Percentiles rank a stretch among this genome's conserved stretches.
These are phyloP conservation scores for Drosophila takahashii DNA, from an alignment of 1,140 invertebrate genomes.

Conservation along the genomic window DNA sequence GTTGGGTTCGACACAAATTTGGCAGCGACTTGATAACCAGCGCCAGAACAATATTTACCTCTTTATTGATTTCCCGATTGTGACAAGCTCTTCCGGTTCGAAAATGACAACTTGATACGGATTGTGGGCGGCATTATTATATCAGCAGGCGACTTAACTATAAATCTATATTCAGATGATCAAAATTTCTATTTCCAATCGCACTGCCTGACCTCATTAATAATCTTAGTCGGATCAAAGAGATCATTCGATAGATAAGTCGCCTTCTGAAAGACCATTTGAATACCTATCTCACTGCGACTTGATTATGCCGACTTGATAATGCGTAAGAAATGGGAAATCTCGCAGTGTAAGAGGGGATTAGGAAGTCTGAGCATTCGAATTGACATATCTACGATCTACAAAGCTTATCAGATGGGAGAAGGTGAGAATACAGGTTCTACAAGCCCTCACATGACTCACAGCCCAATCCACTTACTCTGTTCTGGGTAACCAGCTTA, in stretches of 20 bases:
- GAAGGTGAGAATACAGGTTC: constrained; percentile 47
- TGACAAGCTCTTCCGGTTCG: constrained; percentile 51
- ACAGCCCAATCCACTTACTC: constrained; percentile 26
- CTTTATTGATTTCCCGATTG: constrained; percentile 27
- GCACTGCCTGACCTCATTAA: constrained; percentile 2
- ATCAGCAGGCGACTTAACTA: constrained; percentile 12
- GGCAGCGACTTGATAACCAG: constrained; percentile 16
- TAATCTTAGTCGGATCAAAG: constrained; percentile 31
- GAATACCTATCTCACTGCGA: constrained; percentile 28
- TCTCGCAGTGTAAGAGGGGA: constrained; percentile 63
- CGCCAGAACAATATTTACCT: constrained; percentile 21
- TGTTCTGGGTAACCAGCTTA: constrained; percentile 37
- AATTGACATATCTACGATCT: constrained; percentile 64
- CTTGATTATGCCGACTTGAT: constrained; percentile 6
- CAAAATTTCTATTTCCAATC: constrained; percentile 5
- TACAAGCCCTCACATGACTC: constrained; percentile 35
- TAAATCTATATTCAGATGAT: constrained; percentile 1
- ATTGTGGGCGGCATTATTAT: constrained; percentile 46
- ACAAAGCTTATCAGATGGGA: constrained; percentile 52
- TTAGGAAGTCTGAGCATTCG: constrained; percentile 63
- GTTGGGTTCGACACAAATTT: constrained; percentile 44
- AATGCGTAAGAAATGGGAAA: constrained; percentile 41
- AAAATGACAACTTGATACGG: constrained; percentile 24
- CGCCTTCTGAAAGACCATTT: constrained; percentile 19
- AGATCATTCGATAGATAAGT: constrained; percentile 32